Evolutionary conservation across 2,888 invertebrate species (phyloP).

Genomic region (Drosophila anomalipes): DNA sequence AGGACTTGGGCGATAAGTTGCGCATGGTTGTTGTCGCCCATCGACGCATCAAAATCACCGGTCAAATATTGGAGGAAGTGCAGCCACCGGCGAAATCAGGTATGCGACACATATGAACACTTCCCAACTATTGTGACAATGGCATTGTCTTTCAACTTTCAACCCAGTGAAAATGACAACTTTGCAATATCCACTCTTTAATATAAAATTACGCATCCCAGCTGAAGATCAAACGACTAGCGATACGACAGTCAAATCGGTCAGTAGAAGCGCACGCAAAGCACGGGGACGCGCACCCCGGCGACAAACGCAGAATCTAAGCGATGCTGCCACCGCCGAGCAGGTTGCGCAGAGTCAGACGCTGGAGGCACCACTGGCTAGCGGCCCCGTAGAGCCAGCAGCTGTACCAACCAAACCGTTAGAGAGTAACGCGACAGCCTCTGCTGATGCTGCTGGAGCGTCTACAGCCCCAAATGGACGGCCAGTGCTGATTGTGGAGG

Average conservation of each 20-base stretch:
- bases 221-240: conserved; percentile 88
- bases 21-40: conserved; percentile 98
- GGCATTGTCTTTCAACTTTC: conserved; percentile 68
- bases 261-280: conserved; percentile 85
- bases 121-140: conserved; percentile 54
- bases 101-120: conserved; percentile 43
- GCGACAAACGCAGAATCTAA: conserved; percentile 54
- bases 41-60: conserved; percentile 92
- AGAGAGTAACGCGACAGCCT: not conserved
- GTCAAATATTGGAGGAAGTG: conserved; percentile 91
- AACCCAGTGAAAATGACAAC: conserved; percentile 87
- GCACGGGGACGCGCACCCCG: conserved; percentile 85
- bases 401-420: conserved; percentile 35
- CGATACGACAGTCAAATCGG: conserved; percentile 82
- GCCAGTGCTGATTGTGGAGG: conserved; percentile 95
- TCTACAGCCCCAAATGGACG: conserved; percentile 2
- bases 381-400: conserved; percentile 30
- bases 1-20: conserved; percentile 95
- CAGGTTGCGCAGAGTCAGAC: conserved; percentile 47
- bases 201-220: conserved; percentile 92
- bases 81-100: conserved; percentile 85
- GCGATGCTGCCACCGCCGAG: conserved; percentile 34
- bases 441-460: conserved; percentile 16
- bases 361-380: conserved; percentile 42
- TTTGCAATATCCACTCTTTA: conserved; percentile 93